These are phyloP conservation scores for Ondatra zibethicus DNA, from an alignment of 2,113 vertebrate species.

Conservation along the genomic window DNA sequence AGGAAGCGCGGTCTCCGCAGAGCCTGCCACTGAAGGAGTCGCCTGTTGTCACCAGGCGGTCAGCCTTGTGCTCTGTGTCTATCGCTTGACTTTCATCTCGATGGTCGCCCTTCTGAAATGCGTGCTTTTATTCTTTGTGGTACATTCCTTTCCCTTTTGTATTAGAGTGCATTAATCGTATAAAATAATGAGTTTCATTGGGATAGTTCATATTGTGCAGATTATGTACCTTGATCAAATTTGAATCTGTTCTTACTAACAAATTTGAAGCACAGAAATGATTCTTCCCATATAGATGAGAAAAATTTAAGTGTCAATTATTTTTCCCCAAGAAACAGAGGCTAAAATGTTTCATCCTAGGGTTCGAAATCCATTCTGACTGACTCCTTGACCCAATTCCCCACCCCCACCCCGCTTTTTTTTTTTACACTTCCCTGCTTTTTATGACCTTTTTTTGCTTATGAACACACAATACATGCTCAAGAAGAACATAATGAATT, in stretches of 20 bases:
- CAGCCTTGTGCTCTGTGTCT: background rate
- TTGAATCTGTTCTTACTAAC: background rate
- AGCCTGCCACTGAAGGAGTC: background rate
- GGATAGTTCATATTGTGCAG: background rate
- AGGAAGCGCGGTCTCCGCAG: background rate
- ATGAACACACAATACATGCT: slow-evolving; percentile 24
- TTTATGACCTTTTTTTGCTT: background rate
- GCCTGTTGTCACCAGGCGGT: background rate
- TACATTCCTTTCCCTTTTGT: background rate
- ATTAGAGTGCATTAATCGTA: background rate
- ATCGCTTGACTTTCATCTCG: background rate
- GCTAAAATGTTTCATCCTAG: background rate
- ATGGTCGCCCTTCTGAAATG: background rate
- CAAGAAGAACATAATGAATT: slow-evolving; percentile 50
- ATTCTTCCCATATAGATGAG: background rate
- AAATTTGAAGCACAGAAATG: background rate
- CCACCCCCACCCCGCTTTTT: no score
- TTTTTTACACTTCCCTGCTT: background rate
- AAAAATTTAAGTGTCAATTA: background rate
- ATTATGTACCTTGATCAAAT: background rate
- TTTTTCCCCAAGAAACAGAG: background rate
- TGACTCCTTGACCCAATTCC: background rate
- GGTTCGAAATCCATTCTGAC: background rate
- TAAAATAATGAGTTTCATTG: background rate
- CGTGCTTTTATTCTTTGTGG: background rate